Evolutionary conservation across 2,113 vertebrate species (phyloP), one percentile per base, ranked within the genome.

Genomic region (Nycticorax nycticorax): DNA sequence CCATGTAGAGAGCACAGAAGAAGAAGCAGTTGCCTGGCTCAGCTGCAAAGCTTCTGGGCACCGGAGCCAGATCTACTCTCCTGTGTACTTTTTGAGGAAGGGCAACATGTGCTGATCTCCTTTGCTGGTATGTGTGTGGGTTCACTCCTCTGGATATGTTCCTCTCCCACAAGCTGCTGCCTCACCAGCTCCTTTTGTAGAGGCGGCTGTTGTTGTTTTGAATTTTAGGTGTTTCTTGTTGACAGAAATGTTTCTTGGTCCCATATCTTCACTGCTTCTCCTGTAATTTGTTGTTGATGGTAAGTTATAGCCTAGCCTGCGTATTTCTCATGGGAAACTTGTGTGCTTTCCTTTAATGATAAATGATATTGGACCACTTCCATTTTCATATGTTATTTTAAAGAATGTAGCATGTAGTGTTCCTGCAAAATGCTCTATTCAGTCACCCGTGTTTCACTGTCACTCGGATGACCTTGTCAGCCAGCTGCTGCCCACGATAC

Each of bases 211-310:
- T 85, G 22, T 15, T 69, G 7, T 8, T 89, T 17, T 53, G 15
- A 24, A 41, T 48, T 64, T 64, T 20, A 41, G 20, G 35, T 82
- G 45, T 47, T 92, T 83, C 37, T 94, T 91, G 30, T 48, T 56
- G 24, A 26, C 50, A 33, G 62, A 83, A 76, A 14, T 53, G 11
- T 80, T 85, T 7, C 76, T 32, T 19, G 5, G 55, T 77, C 22
- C 48, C 32, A n/a, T n/a, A 28, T 76, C 43, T 63, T 93, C 2
- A 1, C 39, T 41, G 33, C 7, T 27, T 84, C 23, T 53, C 33
- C 26, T 11, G 3, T 26, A 17, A 9, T 74, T 55, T 3, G 0
- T 30, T 55, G 18, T 53, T 15, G 20, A 4, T 22, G 26, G 23
- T 63, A 37, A 80, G 28, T 68, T 75, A 6, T 0, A 56, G 50